A percentile compares a stretch with the other conserved stretches of the same genome.
These are phyloP conservation scores for Petrophora chlorosata DNA, from an alignment of 2,888 invertebrate species.

Conservation along the genomic window DNA sequence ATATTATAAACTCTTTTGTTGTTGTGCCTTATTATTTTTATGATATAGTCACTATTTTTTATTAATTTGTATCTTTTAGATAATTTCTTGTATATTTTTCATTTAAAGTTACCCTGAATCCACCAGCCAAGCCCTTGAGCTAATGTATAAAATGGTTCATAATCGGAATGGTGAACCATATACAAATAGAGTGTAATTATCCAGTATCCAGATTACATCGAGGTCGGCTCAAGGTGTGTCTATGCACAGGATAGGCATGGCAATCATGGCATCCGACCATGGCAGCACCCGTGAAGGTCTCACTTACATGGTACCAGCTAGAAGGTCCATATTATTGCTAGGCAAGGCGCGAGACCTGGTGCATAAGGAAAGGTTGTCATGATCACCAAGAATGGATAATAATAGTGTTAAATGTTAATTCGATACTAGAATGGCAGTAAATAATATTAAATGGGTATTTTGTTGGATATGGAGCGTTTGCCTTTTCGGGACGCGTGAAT, in stretches of 20 bases:
- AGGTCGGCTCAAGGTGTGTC: conserved; percentile 32
- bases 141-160: neutral
- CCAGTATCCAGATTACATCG: conserved; percentile 17
- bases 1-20: too few species aligned
- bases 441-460: conserved; percentile 13
- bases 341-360: too few species aligned
- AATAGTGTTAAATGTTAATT: conserved; percentile 24
- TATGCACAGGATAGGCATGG: conserved; percentile 31
- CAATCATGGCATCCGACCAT: conserved; percentile 22
- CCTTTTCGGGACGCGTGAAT: neutral
- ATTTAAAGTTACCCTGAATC: too few species aligned
- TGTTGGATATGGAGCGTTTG: conserved; percentile 8
- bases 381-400: conserved; percentile 4
- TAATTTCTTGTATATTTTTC: too few species aligned
- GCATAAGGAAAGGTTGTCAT: conserved; percentile 19
- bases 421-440: conserved; percentile 10
- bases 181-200: conserved; percentile 11
- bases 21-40: too few species aligned
- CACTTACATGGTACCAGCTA: conserved; percentile 2
- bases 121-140: too few species aligned
- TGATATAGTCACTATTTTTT: too few species aligned
- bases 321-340: too few species aligned
- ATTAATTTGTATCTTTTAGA: too few species aligned
- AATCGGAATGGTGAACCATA: neutral
- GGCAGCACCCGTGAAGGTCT: conserved; percentile 15